A percentile compares a stretch with the other conserved stretches of the same genome.
These are phyloP conservation scores for Sinella curviseta DNA, from an alignment of 1,140 invertebrate genomes.

Conservation along the genomic window DNA sequence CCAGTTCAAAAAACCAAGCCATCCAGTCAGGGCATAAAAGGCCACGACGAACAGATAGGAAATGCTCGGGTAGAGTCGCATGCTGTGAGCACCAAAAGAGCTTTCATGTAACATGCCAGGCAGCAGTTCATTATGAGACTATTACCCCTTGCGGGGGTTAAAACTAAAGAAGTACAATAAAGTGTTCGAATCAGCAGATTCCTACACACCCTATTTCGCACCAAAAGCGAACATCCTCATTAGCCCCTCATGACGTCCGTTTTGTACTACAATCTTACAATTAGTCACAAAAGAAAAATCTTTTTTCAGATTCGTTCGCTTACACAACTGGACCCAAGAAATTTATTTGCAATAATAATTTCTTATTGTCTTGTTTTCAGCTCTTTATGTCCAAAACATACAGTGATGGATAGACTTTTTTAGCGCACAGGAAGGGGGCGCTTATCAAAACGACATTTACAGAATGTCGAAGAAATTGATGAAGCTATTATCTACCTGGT, in stretches of 20 bases:
- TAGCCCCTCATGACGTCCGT: constrained; percentile 14
- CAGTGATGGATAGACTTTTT: neutral
- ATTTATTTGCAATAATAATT: neutral
- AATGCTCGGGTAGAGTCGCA: too few relatives aligned
- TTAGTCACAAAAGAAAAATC: neutral
- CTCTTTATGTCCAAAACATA: neutral
- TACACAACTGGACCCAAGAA: neutral
- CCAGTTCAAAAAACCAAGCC: neutral
- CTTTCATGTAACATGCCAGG: constrained; percentile 2
- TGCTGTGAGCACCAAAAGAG: constrained; percentile 19
- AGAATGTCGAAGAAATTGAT: neutral
- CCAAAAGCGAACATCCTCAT: constrained; percentile 21
- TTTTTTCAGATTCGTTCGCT: neutral
- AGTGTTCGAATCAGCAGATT: constrained; percentile 19
- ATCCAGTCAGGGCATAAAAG: neutral
- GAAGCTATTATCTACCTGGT: neutral
- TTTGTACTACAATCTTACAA: neutral
- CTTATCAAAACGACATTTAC: neutral
- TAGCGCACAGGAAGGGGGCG: neutral
- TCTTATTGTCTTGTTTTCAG: neutral
- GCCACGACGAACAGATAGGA: too few relatives aligned
- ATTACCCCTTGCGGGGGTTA: constrained; percentile 22
- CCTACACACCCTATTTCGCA: constrained; percentile 19
- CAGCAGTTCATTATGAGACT: constrained; percentile 5
- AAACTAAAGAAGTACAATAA: neutral